These are phyloP conservation scores for Porites lobata DNA, from an alignment of 92 coral and sea anemone species.

Conservation along the genomic window DNA sequence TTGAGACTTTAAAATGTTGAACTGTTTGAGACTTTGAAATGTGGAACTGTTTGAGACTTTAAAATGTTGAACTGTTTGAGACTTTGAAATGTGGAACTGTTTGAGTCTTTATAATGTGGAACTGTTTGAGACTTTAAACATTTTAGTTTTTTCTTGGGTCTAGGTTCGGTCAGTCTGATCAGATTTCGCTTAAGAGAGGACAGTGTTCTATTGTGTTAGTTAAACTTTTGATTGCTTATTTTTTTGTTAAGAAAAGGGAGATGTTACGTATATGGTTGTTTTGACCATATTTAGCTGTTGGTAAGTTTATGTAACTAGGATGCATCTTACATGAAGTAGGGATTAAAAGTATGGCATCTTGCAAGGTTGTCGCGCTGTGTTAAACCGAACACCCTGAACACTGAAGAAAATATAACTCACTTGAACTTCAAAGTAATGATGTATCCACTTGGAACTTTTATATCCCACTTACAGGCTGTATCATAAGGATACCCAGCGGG, in stretches of 20 bases:
- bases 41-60: too few species aligned
- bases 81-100: too few species aligned
- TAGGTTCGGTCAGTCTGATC: not conserved
- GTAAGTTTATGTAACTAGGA: not conserved
- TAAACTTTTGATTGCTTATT: not conserved
- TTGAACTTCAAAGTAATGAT: slow-evolving; percentile 75
- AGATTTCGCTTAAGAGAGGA: not conserved
- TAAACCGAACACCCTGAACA: not conserved
- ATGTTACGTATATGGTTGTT: slow-evolving; percentile 22
- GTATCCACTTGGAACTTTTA: slow-evolving; percentile 53
- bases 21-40: too few species aligned
- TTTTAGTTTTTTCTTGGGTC: not conserved
- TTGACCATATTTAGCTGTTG: not conserved
- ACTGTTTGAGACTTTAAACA: not conserved
- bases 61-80: too few species aligned
- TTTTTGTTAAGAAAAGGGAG: too few species aligned
- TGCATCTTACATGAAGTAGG: not conserved
- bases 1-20: too few species aligned
- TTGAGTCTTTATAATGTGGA: too few species aligned
- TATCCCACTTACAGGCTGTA: slow-evolving; percentile 79
- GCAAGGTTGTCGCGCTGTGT: too few species aligned
- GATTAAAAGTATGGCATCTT: not conserved
- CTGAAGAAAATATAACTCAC: slow-evolving; percentile 48
- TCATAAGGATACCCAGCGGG: slow-evolving; percentile 86
- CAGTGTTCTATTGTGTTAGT: not conserved